phyloP scores from a whole-genome alignment of 2,797 vertebrate genomes.

The Cetoscarus ocellatus region DNA sequence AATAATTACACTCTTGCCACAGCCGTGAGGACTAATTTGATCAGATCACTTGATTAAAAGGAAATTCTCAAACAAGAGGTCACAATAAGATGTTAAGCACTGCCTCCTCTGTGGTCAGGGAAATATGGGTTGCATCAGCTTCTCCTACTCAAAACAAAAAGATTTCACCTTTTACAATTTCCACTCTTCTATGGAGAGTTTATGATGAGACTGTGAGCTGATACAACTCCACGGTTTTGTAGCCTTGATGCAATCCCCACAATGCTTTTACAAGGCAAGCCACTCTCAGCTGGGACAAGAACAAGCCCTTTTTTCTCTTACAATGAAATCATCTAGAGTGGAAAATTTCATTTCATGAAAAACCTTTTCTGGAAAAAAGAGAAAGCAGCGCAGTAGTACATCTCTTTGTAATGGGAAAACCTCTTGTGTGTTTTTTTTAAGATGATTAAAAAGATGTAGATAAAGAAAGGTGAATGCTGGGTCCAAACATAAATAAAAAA shows the following conservation, averaged over 20 bases:
- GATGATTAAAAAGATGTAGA: too few relatives aligned
- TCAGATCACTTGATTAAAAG: too few relatives aligned
- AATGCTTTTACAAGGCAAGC: slow-evolving; percentile 43
- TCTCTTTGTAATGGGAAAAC: neutral
- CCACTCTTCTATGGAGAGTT: slow-evolving; percentile 34
- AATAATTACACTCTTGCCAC: too few relatives aligned
- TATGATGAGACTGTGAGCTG: slow-evolving; percentile 44
- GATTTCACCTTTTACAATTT: slow-evolving; percentile 35
- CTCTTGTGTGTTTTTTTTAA: neutral
- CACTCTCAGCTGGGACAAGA: slow-evolving; percentile 10
- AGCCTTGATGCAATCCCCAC: slow-evolving; percentile 23
- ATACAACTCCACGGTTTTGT: slow-evolving; percentile 31
- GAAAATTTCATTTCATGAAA: slow-evolving; percentile 45
- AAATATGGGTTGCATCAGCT: slow-evolving; percentile 70
- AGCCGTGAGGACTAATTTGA: too few relatives aligned
- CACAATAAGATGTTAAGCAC: too few relatives aligned
- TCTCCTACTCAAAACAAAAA: slow-evolving; percentile 50
- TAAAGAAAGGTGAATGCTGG: too few relatives aligned
- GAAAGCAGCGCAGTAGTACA: slow-evolving; percentile 3
- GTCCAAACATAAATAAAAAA: too few relatives aligned
- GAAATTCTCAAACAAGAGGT: too few relatives aligned
- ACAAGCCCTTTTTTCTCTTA: slow-evolving; percentile 35
- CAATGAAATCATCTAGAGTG: slow-evolving; percentile 37
- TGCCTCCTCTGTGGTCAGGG: slow-evolving; percentile 57
- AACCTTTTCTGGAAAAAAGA: slow-evolving; percentile 14